Base-by-base conservation (phyloP, 1,140 invertebrate genomes). In the Theocolax elegans region DNA sequence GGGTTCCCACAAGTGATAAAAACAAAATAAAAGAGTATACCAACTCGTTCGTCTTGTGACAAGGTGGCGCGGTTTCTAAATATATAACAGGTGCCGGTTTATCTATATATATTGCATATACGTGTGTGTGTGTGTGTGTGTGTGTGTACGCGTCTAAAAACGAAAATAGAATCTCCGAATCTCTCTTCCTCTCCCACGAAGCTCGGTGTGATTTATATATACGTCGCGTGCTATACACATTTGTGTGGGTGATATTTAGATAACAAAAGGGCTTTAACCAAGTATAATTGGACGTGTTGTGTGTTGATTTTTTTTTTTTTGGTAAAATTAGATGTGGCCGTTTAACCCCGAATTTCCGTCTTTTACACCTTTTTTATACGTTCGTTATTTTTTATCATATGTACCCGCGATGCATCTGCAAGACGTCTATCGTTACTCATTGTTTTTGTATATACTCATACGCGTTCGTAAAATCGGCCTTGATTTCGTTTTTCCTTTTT, bases 51-150 rank as follows among this genome's bases (percentile, higher is more conserved):
- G 23, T 27, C 23, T 19, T 25, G 68, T 75, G 71, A 77, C 74
- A 78, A 78, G 77, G 76, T 77, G 72, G 71, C 73, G 70, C 21
- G 60, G 71, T 46, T 25, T 48, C 78, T 81, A 81, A 81, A 81
- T 79, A 70, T 70, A 80, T 80, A 81, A 73, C 71, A 65, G 31
- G 49, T 76, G 71, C 71, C n/a, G n/a, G n/a, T n/a, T n/a, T n/a
- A 60, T 46, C 15, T 15, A 15, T 19, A 19, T n/a, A 46, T n/a
- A 46, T 46, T 8, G 42, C 6, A 46, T 19, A 46, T 19, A 46
- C 42, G n/a, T 46, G 31, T 10, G 31, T 35, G 10, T 35, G 31
- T 35, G 31, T 35, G 10, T 10, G 31, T 35, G 4, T n/a, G 31
- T 35, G 4, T 35, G 4, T 35, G 31, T 10, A 6, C 31, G 31